These are phyloP conservation scores for Sigmodon hispidus DNA, from an alignment of 2,113 vertebrate genomes.

Conservation along the genomic window DNA sequence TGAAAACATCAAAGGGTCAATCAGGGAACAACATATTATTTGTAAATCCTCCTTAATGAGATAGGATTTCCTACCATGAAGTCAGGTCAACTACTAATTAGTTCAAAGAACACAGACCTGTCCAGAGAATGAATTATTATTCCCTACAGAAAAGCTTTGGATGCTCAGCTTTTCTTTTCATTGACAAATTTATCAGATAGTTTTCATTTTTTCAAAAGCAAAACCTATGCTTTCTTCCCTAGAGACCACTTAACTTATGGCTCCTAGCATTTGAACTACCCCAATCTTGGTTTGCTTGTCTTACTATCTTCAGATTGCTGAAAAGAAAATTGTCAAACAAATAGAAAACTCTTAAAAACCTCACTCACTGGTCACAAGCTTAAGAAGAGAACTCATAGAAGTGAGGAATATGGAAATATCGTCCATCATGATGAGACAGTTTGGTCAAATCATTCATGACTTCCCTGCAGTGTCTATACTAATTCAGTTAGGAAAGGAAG, in stretches of 20 bases:
- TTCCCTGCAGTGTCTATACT: neutral
- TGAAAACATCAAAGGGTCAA: neutral
- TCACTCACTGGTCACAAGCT: neutral
- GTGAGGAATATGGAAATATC: neutral
- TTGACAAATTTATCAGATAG: neutral
- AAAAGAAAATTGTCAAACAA: rapidly evolving
- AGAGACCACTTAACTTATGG: neutral
- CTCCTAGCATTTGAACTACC: neutral
- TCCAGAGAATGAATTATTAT: neutral
- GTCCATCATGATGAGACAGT: neutral
- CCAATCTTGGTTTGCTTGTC: neutral
- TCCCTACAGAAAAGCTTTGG: neutral
- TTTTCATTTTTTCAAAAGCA: neutral
- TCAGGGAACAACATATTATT: neutral
- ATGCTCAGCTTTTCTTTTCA: neutral
- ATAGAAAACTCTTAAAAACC: neutral
- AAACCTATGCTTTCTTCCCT: rapidly evolving
- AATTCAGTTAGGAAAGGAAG: slow-evolving; percentile 41
- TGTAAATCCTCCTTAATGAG: neutral
- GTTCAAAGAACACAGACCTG: neutral
- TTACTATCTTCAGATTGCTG: neutral
- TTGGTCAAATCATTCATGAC: slow-evolving; percentile 10
- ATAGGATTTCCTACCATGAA: neutral
- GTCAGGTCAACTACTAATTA: neutral
- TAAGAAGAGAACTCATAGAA: neutral